Conservation (phyloP, 2,888 invertebrate species). For the Neelides folsomi region DNA sequence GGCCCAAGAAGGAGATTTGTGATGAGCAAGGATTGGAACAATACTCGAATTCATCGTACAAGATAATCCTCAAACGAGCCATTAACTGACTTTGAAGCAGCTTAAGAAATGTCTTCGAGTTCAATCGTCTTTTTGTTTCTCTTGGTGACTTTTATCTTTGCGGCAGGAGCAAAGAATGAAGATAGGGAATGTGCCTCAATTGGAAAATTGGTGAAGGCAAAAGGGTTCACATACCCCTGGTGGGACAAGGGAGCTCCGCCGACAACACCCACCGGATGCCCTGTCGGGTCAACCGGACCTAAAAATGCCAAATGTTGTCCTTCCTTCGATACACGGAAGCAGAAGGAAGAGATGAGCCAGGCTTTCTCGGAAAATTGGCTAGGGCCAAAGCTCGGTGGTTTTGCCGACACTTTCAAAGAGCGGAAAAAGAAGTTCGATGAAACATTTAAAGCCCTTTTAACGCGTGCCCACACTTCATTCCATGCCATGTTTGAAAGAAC, state of each 20-base stretch:
- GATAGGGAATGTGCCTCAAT: slow-evolving; percentile 26
- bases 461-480: slow-evolving; percentile 43
- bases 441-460: slow-evolving; percentile 29
- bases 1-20: too few species aligned
- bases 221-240: slow-evolving; percentile 32
- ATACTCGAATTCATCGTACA: too few species aligned
- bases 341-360: slow-evolving; percentile 18
- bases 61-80: too few species aligned
- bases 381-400: slow-evolving; percentile 20
- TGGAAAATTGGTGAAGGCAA: slow-evolving; percentile 20
- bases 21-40: too few species aligned
- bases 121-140: too few species aligned
- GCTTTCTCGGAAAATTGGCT: slow-evolving; percentile 29
- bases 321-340: slow-evolving; percentile 17
- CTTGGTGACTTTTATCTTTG: too few species aligned
- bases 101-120: too few species aligned
- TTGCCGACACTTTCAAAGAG: slow-evolving; percentile 28
- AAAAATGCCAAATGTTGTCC: slow-evolving; percentile 26
- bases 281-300: slow-evolving; percentile 11
- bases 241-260: slow-evolving; percentile 17
- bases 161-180: slow-evolving; percentile 1
- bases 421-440: slow-evolving; percentile 30
- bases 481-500: slow-evolving; percentile 91
- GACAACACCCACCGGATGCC: slow-evolving; percentile 8
- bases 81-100: too few species aligned